phyloP scores from a whole-genome alignment of 1,140 invertebrate species.

The Pogonomyrmex californicus region DNA sequence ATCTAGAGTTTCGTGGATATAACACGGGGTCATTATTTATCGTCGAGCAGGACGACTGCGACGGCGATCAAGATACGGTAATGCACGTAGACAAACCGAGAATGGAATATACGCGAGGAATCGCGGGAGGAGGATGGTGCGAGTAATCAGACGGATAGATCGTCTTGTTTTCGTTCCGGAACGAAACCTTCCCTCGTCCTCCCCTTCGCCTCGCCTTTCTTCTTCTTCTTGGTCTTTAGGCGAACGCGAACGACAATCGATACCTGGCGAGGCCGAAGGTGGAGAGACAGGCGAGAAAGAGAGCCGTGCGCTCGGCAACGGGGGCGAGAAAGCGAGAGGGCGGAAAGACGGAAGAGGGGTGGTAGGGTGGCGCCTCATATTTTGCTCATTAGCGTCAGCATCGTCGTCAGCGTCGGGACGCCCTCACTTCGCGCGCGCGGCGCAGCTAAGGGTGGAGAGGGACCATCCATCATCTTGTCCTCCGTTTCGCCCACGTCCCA shows the following conservation, averaged over 20 bases:
- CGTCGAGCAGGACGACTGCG: slow-evolving; percentile 29
- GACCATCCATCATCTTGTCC: slow-evolving; percentile 86
- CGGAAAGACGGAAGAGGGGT: slow-evolving; percentile 61
- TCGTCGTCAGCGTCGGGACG: slow-evolving; percentile 84
- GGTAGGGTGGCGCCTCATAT: slow-evolving; percentile 84
- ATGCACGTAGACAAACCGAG: slow-evolving; percentile 56
- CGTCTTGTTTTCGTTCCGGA: slow-evolving; percentile 70
- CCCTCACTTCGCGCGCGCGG: slow-evolving; percentile 81
- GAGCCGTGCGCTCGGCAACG: slow-evolving; percentile 48
- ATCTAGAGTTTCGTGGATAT: slow-evolving; percentile 32
- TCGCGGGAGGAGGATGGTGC: slow-evolving; percentile 25
- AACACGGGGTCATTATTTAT: slow-evolving; percentile 28
- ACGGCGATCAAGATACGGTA: slow-evolving; percentile 48
- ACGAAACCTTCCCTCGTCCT: slow-evolving; percentile 46
- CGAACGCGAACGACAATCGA: slow-evolving; percentile 82
- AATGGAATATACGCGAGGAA: slow-evolving; percentile 49
- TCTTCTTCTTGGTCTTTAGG: slow-evolving; percentile 74
- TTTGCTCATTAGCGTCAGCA: slow-evolving; percentile 87
- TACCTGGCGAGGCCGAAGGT: slow-evolving; percentile 74
- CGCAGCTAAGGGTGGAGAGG: slow-evolving; percentile 79
- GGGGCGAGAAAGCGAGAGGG: slow-evolving; percentile 55
- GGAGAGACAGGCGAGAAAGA: slow-evolving; percentile 66
- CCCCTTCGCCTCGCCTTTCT: background rate
- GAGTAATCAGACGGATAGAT: slow-evolving; percentile 74
- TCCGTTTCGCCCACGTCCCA: slow-evolving; percentile 77